Conservation (phyloP, 1,140 invertebrate genomes). For the Drosophila sucinea region DNA sequence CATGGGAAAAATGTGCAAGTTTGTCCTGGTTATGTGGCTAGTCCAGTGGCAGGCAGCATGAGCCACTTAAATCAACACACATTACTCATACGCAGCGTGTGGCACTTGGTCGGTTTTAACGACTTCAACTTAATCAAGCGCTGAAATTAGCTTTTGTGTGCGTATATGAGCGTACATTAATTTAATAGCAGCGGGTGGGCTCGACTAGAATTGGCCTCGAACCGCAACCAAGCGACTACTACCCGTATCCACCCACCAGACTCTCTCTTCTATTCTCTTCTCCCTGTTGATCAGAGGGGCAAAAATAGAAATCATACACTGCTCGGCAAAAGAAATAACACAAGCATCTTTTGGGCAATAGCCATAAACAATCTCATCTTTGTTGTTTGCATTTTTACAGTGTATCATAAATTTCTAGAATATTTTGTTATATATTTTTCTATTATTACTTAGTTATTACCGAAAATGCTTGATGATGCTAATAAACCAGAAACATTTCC, state of each 20-base stretch:
- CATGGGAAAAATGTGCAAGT: slow-evolving; percentile 1
- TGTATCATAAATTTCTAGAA: slow-evolving; percentile 39
- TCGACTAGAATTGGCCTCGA: slow-evolving; percentile 27
- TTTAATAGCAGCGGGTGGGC: slow-evolving; percentile 70
- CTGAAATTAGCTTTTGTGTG: slow-evolving; percentile 80
- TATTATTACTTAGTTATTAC: slow-evolving; percentile 59
- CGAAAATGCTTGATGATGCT: slow-evolving; percentile 54
- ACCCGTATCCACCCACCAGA: neutral
- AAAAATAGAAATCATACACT: slow-evolving; percentile 18
- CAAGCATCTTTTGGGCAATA: neutral
- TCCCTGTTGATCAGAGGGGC: neutral
- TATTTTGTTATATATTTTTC: slow-evolving; percentile 45
- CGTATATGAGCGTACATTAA: slow-evolving; percentile 79
- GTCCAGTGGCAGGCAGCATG: slow-evolving; percentile 14
- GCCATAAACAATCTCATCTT: neutral
- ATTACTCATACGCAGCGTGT: slow-evolving; percentile 79
- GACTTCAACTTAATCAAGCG: slow-evolving; percentile 80
- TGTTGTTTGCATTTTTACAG: slow-evolving; percentile 28
- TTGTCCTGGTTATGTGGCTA: slow-evolving; percentile 2
- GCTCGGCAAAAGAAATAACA: neutral
- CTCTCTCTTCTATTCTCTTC: neutral
- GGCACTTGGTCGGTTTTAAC: slow-evolving; percentile 74
- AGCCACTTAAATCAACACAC: slow-evolving; percentile 59
- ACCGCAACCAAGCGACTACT: neutral
- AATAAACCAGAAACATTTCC: slow-evolving; percentile 47